phyloP scores from a whole-genome alignment of 2,113 vertebrate species.

The Varanus salvator region DNA sequence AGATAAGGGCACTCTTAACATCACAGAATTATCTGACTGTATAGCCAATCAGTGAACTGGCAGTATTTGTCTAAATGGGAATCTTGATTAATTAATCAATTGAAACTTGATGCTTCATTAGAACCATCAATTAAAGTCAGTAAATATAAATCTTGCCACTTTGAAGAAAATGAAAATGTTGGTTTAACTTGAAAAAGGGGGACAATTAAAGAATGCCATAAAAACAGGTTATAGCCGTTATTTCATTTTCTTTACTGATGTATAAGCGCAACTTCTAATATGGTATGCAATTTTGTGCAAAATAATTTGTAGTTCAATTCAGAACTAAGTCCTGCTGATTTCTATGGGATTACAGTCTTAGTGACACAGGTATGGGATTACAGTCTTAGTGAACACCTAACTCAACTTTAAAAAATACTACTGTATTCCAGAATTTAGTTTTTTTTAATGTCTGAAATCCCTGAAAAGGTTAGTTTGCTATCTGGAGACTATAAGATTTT shows the following conservation, averaged over 20 bases:
- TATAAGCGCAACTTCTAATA: background rate
- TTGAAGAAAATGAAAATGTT: background rate
- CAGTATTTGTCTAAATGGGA: background rate
- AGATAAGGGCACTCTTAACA: background rate
- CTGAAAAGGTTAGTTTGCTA: background rate
- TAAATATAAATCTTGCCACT: background rate
- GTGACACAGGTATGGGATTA: background rate
- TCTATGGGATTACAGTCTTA: background rate
- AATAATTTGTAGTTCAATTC: background rate
- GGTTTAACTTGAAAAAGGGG: background rate
- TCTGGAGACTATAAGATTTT: no score
- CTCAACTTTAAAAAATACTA: background rate
- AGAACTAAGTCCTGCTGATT: no score
- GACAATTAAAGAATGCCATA: background rate
- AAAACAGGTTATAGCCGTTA: background rate
- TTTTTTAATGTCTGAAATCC: constrained; percentile 11
- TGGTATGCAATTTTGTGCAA: background rate
- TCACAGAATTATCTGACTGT: no score
- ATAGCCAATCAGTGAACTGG: background rate
- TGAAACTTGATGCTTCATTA: background rate
- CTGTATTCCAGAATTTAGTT: background rate
- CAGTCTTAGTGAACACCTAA: background rate
- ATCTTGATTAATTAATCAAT: background rate
- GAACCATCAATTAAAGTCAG: background rate
- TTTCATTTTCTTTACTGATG: background rate